phyloP scores from a whole-genome alignment of 2,113 vertebrate genomes.

The Osmerus eperlanus region DNA sequence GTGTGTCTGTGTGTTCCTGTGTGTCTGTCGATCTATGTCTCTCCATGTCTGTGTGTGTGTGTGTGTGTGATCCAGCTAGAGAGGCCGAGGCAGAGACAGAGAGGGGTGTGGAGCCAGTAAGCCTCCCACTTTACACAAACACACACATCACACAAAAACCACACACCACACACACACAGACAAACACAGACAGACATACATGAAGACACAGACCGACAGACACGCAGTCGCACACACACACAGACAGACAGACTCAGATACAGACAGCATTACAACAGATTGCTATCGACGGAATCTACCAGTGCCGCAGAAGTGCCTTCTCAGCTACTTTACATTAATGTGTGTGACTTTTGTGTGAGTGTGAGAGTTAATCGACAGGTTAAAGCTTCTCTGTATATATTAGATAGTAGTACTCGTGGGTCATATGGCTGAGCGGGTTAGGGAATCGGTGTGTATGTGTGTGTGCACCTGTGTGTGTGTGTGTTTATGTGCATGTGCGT shows the following conservation, averaged over 20 bases:
- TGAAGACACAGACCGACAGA: background rate
- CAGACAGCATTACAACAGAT: too few species aligned
- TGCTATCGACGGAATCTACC: background rate
- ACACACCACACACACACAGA: constrained; percentile 6
- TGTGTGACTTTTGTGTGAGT: too few species aligned
- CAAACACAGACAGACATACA: background rate
- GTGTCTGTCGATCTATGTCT: too few species aligned
- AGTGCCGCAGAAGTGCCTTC: constrained; percentile 9
- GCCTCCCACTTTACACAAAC: constrained; percentile 32
- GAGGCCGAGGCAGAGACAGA: background rate
- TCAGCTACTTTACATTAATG: too few species aligned
- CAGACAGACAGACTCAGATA: background rate
- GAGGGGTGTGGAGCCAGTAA: constrained; percentile 48
- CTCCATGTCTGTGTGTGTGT: too few species aligned
- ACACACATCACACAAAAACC: background rate
- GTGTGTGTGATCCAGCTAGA: constrained; percentile 3
- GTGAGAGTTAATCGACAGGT: too few species aligned
- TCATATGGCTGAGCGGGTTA: too few species aligned
- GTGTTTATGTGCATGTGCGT: background rate
- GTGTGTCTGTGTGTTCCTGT: too few species aligned
- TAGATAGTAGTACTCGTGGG: too few species aligned
- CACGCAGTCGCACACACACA: constrained; percentile 2
- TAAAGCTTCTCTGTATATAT: too few species aligned
- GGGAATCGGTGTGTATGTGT: too few species aligned
- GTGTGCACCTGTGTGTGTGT: background rate